A percentile compares a stretch with the other conserved stretches of the same genome.
These are phyloP conservation scores for Drosophila pseudoananassae DNA, from an alignment of 1,140 invertebrate genomes.

Conservation along the genomic window DNA sequence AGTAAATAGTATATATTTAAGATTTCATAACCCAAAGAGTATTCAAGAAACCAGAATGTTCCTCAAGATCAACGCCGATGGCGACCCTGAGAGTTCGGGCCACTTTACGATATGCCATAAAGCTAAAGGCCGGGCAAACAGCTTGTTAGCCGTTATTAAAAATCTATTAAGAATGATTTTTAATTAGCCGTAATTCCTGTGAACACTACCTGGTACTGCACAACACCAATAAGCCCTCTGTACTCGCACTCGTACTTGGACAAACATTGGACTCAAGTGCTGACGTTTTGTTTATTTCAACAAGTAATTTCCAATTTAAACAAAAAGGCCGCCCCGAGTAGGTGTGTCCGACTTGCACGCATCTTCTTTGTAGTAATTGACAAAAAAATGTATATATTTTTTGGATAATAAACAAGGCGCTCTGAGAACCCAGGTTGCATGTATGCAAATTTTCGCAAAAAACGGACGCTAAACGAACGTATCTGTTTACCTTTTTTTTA, in stretches of 20 bases:
- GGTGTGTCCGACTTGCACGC: constrained; percentile 15
- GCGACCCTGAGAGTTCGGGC: constrained; percentile 24
- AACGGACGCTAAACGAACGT: constrained; percentile 1
- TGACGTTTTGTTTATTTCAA: constrained; percentile 30
- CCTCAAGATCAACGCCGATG: not conserved
- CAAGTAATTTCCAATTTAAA: not conserved
- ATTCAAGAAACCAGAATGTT: not conserved
- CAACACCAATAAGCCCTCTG: too few species aligned
- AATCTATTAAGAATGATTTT: constrained; percentile 58
- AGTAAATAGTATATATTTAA: not conserved
- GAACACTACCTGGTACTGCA: not conserved
- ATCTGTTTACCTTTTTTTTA: constrained; percentile 19
- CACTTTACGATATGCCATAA: constrained; percentile 38
- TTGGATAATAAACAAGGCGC: constrained; percentile 11
- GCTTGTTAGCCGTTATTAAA: constrained; percentile 45
- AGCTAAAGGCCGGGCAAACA: constrained; percentile 22
- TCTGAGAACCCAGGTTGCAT: constrained; percentile 1
- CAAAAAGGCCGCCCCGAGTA: not conserved
- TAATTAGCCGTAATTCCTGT: constrained; percentile 63
- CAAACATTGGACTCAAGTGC: constrained; percentile 23
- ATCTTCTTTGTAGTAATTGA: constrained; percentile 7
- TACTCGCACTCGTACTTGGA: not conserved
- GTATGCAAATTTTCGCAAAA: constrained; percentile 27
- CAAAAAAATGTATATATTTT: not conserved
- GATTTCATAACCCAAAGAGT: not conserved